Conservation (phyloP, 2,797 vertebrate species). For the Protonibea diacanthus region DNA sequence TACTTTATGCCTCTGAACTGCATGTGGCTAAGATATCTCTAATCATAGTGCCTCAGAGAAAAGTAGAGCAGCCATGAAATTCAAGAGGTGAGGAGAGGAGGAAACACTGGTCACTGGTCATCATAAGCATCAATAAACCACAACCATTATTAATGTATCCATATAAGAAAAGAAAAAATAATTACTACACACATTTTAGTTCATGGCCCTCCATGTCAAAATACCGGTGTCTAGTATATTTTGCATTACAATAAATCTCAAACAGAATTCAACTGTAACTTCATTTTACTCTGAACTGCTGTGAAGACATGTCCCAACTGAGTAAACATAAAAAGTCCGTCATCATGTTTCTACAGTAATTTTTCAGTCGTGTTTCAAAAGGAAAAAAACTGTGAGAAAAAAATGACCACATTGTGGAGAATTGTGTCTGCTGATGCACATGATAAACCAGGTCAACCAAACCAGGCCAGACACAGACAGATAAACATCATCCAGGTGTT, state of each 20-base stretch:
- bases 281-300: neutral
- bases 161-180: neutral
- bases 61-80: constrained; percentile 1
- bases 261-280: neutral
- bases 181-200: neutral
- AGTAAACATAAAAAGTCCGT: neutral
- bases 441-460: neutral
- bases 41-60: constrained; percentile 17
- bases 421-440: neutral
- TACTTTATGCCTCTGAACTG: neutral
- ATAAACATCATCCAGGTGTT: neutral
- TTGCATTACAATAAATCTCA: neutral
- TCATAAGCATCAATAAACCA: constrained; percentile 1
- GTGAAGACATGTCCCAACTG: neutral
- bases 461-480: neutral
- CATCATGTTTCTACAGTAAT: neutral
- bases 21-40: constrained; percentile 10
- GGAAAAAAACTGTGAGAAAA: neutral
- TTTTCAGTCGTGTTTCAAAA: neutral
- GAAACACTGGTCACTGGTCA: constrained; percentile 14
- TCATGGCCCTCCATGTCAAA: neutral
- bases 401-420: neutral
- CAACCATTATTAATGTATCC: neutral
- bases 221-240: neutral
- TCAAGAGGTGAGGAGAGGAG: neutral